These are phyloP conservation scores for Pelvicachromis taeniatus DNA, from an alignment of 2,113 vertebrate species.

Conservation along the genomic window DNA sequence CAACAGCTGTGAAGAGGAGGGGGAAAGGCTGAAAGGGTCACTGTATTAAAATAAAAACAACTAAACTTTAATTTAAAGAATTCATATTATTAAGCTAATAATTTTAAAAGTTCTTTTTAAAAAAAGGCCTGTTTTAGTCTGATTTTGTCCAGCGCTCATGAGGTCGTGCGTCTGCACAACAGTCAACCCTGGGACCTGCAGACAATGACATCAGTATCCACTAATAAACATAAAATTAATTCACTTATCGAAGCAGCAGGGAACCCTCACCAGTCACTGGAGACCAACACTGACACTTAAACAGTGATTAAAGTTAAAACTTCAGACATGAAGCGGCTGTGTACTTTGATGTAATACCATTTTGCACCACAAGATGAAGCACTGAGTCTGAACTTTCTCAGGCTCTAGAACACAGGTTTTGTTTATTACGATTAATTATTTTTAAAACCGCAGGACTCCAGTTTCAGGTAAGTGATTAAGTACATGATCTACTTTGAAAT, in stretches of 20 bases:
- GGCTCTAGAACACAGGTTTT: neutral
- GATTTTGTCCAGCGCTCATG: neutral
- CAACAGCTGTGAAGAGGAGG: neutral
- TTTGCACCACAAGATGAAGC: neutral
- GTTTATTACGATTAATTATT: neutral
- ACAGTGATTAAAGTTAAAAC: neutral
- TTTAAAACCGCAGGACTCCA: neutral
- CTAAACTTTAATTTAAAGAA: neutral
- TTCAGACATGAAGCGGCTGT: neutral
- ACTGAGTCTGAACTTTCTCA: neutral
- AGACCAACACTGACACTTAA: neutral
- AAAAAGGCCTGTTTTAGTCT: neutral
- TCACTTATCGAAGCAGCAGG: neutral
- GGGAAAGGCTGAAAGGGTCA: neutral
- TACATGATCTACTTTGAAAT: neutral
- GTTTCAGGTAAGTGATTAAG: neutral
- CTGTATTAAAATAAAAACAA: neutral
- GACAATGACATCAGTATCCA: neutral
- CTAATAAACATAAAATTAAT: neutral
- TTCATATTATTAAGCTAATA: neutral
- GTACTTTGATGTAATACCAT: neutral
- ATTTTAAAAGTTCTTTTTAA: fast-evolving
- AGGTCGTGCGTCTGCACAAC: neutral
- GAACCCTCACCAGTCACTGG: neutral
- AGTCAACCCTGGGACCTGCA: neutral